These are phyloP conservation scores for Marmota monax DNA, from an alignment of 2,113 vertebrate species.

Conservation along the genomic window DNA sequence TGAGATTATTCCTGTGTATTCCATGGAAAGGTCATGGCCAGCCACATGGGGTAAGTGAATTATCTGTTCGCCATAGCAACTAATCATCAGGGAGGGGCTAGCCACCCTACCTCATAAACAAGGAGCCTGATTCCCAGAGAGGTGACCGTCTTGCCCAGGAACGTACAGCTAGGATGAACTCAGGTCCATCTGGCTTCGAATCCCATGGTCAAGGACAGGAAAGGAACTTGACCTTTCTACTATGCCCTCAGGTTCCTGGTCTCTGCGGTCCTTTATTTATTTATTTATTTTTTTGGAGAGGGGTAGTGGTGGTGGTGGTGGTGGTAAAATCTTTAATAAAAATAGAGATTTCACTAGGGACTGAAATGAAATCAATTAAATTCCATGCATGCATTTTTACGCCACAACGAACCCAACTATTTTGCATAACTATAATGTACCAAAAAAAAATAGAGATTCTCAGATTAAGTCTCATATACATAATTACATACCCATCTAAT, in stretches of 20 bases:
- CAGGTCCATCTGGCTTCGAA: not conserved
- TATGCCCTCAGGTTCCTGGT: too few relatives aligned
- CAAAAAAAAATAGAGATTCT: not conserved
- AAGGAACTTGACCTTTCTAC: not conserved
- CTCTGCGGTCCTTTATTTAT: not conserved
- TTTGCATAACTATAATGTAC: too few relatives aligned
- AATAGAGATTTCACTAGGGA: not conserved
- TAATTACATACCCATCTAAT: not conserved
- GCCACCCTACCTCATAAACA: not conserved
- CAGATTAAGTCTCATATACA: not conserved
- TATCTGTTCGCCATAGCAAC: not conserved
- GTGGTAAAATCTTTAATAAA: conserved; percentile 40
- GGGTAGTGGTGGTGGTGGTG: too few relatives aligned
- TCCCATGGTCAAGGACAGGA: not conserved
- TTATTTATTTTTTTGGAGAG: too few relatives aligned
- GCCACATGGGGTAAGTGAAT: not conserved
- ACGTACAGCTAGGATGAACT: not conserved
- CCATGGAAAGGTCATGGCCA: not conserved
- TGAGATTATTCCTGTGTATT: not conserved
- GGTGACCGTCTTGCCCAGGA: not conserved
- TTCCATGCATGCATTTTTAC: too few relatives aligned
- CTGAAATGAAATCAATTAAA: too few relatives aligned
- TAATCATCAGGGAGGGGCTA: not conserved
- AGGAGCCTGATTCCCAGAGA: not conserved
- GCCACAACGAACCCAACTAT: too few relatives aligned